A percentile compares a stretch with the other conserved stretches of the same genome.
Evolutionary conservation across 2,113 vertebrate genomes (phyloP).

Genomic region (Cololabis saira): DNA sequence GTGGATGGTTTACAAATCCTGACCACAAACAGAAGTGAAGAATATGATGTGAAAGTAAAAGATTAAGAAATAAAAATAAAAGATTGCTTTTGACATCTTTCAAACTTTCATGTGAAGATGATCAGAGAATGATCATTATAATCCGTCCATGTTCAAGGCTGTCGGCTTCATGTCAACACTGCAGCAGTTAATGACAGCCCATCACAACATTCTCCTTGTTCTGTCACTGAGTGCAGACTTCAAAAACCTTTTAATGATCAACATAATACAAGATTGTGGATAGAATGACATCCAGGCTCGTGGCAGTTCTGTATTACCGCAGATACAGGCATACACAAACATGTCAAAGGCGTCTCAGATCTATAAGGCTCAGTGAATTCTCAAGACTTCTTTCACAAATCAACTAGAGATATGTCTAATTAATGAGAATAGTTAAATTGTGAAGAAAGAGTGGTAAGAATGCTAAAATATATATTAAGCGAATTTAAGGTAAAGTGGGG

Average conservation of each 20-base stretch:
- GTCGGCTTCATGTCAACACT: constrained; percentile 18
- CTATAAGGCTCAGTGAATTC: neutral
- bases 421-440: constrained; percentile 8
- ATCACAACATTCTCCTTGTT: constrained; percentile 26
- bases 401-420: constrained; percentile 3
- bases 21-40: neutral
- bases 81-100: constrained; percentile 2
- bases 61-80: constrained; percentile 4
- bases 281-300: constrained; percentile 22
- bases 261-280: constrained; percentile 21
- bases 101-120: constrained; percentile 1
- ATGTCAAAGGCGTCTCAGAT: constrained; percentile 16
- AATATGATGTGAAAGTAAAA: neutral
- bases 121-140: constrained; percentile 35
- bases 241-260: constrained; percentile 40
- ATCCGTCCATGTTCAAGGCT: constrained; percentile 12
- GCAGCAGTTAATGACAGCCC: constrained; percentile 24
- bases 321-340: neutral
- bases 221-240: constrained; percentile 28
- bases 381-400: neutral
- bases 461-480: too few species aligned
- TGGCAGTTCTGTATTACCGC: neutral
- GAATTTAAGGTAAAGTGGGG: too few species aligned
- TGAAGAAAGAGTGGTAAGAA: too few species aligned
- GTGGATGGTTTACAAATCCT: neutral